Evolutionary conservation across 2,888 invertebrate genomes (phyloP), one percentile per base, ranked within the genome.

Genomic region (Phania funesta): DNA sequence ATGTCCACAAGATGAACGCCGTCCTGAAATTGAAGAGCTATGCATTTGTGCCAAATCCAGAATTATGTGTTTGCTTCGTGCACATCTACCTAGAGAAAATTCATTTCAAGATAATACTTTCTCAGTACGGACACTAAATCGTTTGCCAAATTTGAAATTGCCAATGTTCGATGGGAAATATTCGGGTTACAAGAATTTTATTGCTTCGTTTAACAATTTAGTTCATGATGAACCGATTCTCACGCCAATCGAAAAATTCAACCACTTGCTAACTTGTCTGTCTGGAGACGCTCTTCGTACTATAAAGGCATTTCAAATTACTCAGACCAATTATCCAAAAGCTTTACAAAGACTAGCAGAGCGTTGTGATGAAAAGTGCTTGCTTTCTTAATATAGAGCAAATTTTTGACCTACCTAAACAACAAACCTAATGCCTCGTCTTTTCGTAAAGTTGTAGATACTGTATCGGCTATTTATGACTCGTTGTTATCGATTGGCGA

Each of bases 231-330:
- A 80, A 20, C 7, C n/a, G 0, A 60, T 58, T 5, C 35, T 80
- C 8, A 29, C 76, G 1, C 67, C 18, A 9, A 80, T 80, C 3
- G 77, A 83, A 60, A 74, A 77, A 29, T 80, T 83, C 9, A 74
- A 82, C 64, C 50, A 74, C 11, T 35, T 11, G 35, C 11, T 35
- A 35, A 11, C 35, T 35, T 35, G 35, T 11, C 35, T 35, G 9
- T 8, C 9, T 11, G 35, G 35, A 35, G 11, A 35, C 9, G 35
- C 35, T 7, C 35, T 35, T 35, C 35, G 35, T 1, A 35, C 6
- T 35, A 11, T 11, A 0, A 35, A 35, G 11, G 35, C 35, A 35
- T 35, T 35, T 9, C 35, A 35, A 9, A 35, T 35, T 9, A 35
- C 35, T 35, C 11, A 35, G 11, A 11, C 9, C 11, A 35, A 35